Evolutionary conservation across 2,888 invertebrate species (phyloP).

Genomic region (Zygaena filipendulae): DNA sequence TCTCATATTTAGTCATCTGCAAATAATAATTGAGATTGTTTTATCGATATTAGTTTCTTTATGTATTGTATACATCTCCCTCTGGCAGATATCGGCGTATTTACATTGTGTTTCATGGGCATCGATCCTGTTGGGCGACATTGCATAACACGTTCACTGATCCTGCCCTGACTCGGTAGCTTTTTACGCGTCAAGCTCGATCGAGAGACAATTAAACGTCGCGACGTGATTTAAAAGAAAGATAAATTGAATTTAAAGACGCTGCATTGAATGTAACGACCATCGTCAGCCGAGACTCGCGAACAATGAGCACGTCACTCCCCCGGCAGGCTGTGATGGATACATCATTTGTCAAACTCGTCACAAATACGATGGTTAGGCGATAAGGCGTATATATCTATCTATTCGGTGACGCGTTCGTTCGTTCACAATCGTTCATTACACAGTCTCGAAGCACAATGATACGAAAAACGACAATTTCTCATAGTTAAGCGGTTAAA

Average conservation of each 20-base stretch:
- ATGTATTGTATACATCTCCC: no score
- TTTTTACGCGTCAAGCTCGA: conserved; percentile 31
- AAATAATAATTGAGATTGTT: no score
- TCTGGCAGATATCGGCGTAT: no score
- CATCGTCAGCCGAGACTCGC: conserved; percentile 20
- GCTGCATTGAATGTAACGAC: conserved; percentile 32
- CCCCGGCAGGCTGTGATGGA: conserved; percentile 29
- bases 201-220: conserved; percentile 53
- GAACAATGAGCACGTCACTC: conserved; percentile 27
- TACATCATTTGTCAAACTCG: conserved; percentile 35
- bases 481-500: conserved; percentile 66
- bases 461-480: conserved; percentile 50
- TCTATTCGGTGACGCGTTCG: conserved; percentile 20
- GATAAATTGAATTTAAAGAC: conserved; percentile 30
- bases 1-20: no score
- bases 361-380: conserved; percentile 15
- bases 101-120: no score
- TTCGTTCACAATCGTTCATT: conserved; percentile 28
- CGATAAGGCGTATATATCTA: conserved; percentile 11
- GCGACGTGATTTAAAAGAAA: conserved; percentile 37
- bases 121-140: conserved; percentile 61
- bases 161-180: conserved; percentile 41
- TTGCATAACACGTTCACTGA: conserved; percentile 64
- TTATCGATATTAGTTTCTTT: no score
- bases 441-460: conserved; percentile 44